Evolutionary conservation across 1,140 invertebrate genomes (phyloP), one percentile per base, ranked within the genome.

Genomic region (Neodiprion pinetum): DNA sequence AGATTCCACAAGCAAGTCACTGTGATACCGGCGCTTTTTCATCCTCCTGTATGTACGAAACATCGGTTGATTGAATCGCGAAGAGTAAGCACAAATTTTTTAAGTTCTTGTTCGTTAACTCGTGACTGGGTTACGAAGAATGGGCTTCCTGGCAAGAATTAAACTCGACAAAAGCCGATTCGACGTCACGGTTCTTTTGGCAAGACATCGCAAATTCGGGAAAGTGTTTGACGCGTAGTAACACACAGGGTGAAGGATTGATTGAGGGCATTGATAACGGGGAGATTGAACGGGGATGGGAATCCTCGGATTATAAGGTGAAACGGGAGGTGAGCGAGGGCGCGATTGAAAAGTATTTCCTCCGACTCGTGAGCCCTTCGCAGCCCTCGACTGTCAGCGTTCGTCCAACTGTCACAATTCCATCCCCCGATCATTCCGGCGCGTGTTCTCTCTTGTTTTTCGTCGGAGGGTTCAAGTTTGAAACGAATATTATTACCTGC

Each of bases 401-500:
- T 69, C 40, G 10, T 69, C 67, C 14, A 47, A 69, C 67, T 23
- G 67, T 21, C 17, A 69, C 53, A 14, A 40, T 40, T 40, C 28
- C 53, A 40, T 4, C 23, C 23, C 67, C 21, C 40, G 67, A 21
- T 69, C 23, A 47, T 47, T 17, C 67, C 67, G 23, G 17, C 40
- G 11, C 67, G 17, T 10, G 14, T 21, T 69, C 12, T 14, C 7
- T 21, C 40, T 14, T 65, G 21, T 14, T 69, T 69, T 47, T 11
- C 11, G 67, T 69, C 67, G 11, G 21, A 69, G 40, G 67, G 67
- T 69, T 69, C 67, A 69, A 47, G 8, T 69, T 69, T 69, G 67
- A 69, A 69, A 69, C 11, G 67, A 69, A 69, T 69, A 69, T 69
- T 69, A 69, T 69, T 69, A 69, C 67, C 67, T 23, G 67, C 21